Evolutionary conservation across 2,888 invertebrate genomes (phyloP).

Genomic region (Abscondita cerata): DNA sequence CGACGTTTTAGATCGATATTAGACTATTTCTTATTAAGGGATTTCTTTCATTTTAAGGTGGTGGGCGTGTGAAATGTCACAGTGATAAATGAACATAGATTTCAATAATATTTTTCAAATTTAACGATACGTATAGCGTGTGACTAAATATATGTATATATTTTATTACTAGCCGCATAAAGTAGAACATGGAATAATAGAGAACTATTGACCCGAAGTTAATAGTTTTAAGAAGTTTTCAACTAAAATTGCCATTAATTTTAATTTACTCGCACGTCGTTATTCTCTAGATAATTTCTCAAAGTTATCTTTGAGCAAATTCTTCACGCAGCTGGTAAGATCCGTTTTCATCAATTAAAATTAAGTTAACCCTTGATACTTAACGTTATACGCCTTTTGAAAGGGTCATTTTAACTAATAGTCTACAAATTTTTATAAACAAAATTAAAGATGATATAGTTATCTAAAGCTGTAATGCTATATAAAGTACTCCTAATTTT

Average conservation of each 20-base stretch:
- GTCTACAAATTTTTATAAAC: no score
- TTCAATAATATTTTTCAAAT: background rate
- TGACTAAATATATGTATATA: no score
- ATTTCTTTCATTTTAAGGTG: conserved; percentile 9
- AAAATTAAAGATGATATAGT: conserved; percentile 29
- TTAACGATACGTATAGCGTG: background rate
- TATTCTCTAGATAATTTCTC: conserved; percentile 21
- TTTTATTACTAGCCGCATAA: no score
- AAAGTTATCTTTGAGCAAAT: conserved; percentile 25
- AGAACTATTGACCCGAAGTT: no score
- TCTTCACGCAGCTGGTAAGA: conserved; percentile 25
- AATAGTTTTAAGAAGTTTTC: background rate
- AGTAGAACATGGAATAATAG: no score
- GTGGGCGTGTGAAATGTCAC: conserved; percentile 6
- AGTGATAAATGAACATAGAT: background rate
- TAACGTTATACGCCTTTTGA: conserved; percentile 18
- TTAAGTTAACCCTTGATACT: conserved; percentile 27
- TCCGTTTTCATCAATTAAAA: conserved; percentile 30
- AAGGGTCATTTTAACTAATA: no score
- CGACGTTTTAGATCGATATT: no score
- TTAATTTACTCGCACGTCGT: conserved; percentile 22
- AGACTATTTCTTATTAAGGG: background rate
- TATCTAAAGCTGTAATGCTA: no score
- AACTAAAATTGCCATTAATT: conserved; percentile 23
- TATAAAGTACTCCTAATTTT: no score